A percentile compares a stretch with the other conserved stretches of the same genome.
These are phyloP conservation scores for Etheostoma cragini DNA, from an alignment of 2,113 vertebrate genomes.

Conservation along the genomic window DNA sequence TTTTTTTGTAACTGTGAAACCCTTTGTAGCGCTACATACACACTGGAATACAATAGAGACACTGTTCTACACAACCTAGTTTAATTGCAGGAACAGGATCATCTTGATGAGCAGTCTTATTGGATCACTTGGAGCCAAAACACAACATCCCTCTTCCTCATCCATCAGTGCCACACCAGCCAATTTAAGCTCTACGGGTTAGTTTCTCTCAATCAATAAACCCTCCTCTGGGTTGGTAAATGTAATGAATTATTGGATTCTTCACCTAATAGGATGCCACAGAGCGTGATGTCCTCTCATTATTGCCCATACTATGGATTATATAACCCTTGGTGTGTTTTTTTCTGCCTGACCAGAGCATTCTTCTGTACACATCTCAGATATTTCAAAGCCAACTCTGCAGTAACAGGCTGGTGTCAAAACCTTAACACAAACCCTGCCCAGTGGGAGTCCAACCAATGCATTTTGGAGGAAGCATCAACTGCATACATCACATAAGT, in stretches of 20 bases:
- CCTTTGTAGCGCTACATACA: not conserved
- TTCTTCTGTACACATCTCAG: constrained; percentile 74
- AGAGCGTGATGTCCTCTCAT: constrained; percentile 14
- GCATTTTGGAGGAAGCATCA: constrained; percentile 86
- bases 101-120: not conserved
- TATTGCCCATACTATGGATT: not conserved
- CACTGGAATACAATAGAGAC: not conserved
- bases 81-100: not conserved
- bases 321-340: constrained; percentile 3
- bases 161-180: constrained; percentile 90
- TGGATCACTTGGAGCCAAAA: constrained; percentile 81
- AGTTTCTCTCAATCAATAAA: constrained; percentile 59
- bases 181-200: constrained; percentile 90
- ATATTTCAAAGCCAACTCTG: constrained; percentile 91
- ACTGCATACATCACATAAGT: constrained; percentile 85
- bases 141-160: constrained; percentile 85
- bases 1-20: not conserved
- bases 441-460: constrained; percentile 90
- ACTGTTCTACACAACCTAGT: not conserved
- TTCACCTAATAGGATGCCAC: constrained; percentile 16
- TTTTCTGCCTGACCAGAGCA: constrained; percentile 79
- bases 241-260: constrained; percentile 46
- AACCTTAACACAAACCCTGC: constrained; percentile 89
- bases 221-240: not conserved
- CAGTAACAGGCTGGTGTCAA: constrained; percentile 89